phyloP scores from a whole-genome alignment of 2,888 invertebrate species.

The Sarcophaga subvicina region DNA sequence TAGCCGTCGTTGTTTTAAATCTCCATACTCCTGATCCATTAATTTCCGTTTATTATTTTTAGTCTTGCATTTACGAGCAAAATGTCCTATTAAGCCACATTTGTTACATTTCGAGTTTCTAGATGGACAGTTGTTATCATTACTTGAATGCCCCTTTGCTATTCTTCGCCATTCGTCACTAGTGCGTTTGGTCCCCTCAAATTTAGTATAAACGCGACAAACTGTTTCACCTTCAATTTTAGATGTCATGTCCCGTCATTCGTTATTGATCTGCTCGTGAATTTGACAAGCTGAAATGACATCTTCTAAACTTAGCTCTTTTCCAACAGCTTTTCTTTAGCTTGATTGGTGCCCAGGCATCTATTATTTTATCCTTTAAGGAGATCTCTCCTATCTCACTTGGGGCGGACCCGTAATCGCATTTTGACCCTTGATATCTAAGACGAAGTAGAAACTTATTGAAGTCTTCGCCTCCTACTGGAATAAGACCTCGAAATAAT shows the following conservation, averaged over 20 bases:
- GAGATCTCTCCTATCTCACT: constrained; percentile 53
- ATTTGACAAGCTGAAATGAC: constrained; percentile 58
- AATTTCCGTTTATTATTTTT: not conserved
- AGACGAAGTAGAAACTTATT: constrained; percentile 55
- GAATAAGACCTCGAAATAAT: constrained; percentile 37
- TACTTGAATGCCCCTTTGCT: too few relatives aligned
- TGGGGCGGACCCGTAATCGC: constrained; percentile 24
- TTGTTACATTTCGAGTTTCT: too few relatives aligned
- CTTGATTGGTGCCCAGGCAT: constrained; percentile 59
- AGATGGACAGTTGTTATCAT: too few relatives aligned
- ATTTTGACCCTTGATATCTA: constrained; percentile 45
- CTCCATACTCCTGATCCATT: too few relatives aligned
- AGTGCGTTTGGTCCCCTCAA: constrained; percentile 8
- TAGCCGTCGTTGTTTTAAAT: too few relatives aligned
- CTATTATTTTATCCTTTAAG: too few relatives aligned
- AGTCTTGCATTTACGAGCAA: constrained; percentile 28
- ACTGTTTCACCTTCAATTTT: constrained; percentile 19
- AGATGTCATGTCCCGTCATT: constrained; percentile 47
- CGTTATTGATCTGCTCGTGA: constrained; percentile 63
- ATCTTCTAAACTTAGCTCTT: constrained; percentile 60
- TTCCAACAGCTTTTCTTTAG: constrained; percentile 67
- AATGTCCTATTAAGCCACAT: too few relatives aligned
- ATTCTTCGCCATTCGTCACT: constrained; percentile 41
- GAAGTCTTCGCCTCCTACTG: constrained; percentile 42
- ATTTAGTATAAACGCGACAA: constrained; percentile 50